Conservation (phyloP, 2,113 vertebrate genomes). For the Corythornis madagascariensis region DNA sequence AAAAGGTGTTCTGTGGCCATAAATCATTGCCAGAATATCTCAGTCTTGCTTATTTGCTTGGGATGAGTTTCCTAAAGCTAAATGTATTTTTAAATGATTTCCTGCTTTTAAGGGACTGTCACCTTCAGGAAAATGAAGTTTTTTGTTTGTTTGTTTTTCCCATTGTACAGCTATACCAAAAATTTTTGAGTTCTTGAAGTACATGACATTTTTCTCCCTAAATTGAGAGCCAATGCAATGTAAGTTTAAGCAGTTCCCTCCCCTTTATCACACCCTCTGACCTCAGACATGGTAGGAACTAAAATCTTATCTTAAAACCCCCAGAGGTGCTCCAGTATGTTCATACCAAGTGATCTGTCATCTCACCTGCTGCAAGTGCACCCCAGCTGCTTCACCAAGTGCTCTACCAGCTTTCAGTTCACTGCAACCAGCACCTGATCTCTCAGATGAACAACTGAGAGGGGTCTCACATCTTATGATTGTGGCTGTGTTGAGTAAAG, state of each 20-base stretch:
- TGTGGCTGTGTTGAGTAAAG: not conserved
- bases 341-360: not conserved
- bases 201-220: not conserved
- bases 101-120: not conserved
- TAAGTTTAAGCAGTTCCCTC: not conserved
- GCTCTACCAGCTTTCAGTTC: not conserved
- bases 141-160: not conserved
- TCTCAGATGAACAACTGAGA: not conserved
- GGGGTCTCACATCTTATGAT: not conserved
- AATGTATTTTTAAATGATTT: not conserved
- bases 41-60: not conserved
- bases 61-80: not conserved
- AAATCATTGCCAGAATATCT: not conserved
- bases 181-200: not conserved
- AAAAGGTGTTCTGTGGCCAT: not conserved
- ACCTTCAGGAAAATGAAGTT: not conserved
- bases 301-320: not conserved
- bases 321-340: accelerated
- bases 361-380: not conserved
- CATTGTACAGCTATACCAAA: not conserved
- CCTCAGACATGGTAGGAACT: not conserved
- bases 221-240: not conserved
- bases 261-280: not conserved
- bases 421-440: not conserved
- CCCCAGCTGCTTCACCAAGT: not conserved